A percentile compares a stretch with the other conserved stretches of the same genome.
phyloP scores from a whole-genome alignment of 1,140 invertebrate genomes.

The Aporrectodea caliginosa region DNA sequence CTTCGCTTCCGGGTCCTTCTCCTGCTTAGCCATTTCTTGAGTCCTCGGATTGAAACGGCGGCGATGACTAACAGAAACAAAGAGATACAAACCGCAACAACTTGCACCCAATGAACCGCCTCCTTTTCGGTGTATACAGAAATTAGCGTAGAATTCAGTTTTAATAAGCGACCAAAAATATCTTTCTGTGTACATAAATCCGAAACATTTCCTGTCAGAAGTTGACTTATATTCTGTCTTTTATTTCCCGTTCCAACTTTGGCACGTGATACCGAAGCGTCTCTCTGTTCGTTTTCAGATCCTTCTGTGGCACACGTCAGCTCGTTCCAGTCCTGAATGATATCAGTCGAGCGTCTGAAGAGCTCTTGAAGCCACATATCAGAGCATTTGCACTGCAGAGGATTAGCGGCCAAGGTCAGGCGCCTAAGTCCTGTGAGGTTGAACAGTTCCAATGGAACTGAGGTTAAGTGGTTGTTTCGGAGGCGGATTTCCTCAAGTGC shows the following conservation, averaged over 20 bases:
- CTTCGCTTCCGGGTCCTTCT: background rate
- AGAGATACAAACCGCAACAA: too few relatives aligned
- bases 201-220: too few relatives aligned
- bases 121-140: too few relatives aligned
- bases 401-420: background rate
- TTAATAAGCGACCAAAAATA: too few relatives aligned
- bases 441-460: background rate
- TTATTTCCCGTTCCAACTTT: too few relatives aligned
- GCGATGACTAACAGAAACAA: background rate
- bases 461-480: background rate
- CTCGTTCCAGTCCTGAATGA: background rate
- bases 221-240: too few relatives aligned
- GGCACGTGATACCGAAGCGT: too few relatives aligned
- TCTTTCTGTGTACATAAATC: too few relatives aligned
- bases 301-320: background rate
- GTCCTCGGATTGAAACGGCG: background rate
- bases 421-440: background rate
- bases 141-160: too few relatives aligned
- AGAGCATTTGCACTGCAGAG: background rate
- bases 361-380: background rate
- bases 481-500: background rate
- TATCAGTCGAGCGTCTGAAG: background rate
- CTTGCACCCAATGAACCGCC: too few relatives aligned
- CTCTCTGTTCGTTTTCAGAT: too few relatives aligned
- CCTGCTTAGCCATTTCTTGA: background rate